These are phyloP conservation scores for Troglohyphantes excavatus DNA, from an alignment of 2,888 invertebrate species.

Conservation along the genomic window DNA sequence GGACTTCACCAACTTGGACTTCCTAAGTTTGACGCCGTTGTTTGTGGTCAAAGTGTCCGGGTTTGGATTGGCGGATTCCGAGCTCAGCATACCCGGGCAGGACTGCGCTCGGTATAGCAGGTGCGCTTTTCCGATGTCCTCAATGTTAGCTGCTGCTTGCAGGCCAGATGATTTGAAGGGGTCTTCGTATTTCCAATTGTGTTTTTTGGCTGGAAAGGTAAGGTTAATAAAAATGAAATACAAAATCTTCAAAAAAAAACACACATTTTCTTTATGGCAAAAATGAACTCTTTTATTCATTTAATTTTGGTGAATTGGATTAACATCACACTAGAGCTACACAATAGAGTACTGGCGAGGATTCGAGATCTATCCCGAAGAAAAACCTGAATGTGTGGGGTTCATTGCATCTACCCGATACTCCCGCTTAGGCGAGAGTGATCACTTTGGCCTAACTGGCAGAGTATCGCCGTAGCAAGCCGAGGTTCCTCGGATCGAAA, in stretches of 20 bases:
- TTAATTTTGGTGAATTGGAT: too few species aligned
- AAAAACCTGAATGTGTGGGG: too few species aligned
- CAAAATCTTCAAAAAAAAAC: background rate
- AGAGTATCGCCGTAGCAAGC: too few species aligned
- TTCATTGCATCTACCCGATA: too few species aligned
- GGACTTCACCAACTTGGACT: constrained; percentile 35
- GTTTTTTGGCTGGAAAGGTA: constrained; percentile 37
- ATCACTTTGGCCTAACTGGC: too few species aligned
- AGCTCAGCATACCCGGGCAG: constrained; percentile 81
- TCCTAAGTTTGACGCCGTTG: constrained; percentile 44
- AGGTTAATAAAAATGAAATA: constrained; percentile 7
- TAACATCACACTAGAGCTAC: too few species aligned
- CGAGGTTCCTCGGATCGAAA: too few species aligned
- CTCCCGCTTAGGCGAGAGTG: too few species aligned
- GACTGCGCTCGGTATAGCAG: constrained; percentile 81
- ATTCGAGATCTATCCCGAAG: too few species aligned
- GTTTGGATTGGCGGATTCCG: constrained; percentile 34
- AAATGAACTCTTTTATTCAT: too few species aligned
- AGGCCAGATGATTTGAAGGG: constrained; percentile 31
- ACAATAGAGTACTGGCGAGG: too few species aligned
- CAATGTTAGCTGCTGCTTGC: background rate
- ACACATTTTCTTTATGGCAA: background rate
- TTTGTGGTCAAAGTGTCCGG: background rate
- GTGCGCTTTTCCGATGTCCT: constrained; percentile 72
- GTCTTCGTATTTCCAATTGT: constrained; percentile 34